A percentile compares a stretch with the other conserved stretches of the same genome.
Conservation (phyloP, 2,888 invertebrate genomes). For the Dasypogon diadema region DNA sequence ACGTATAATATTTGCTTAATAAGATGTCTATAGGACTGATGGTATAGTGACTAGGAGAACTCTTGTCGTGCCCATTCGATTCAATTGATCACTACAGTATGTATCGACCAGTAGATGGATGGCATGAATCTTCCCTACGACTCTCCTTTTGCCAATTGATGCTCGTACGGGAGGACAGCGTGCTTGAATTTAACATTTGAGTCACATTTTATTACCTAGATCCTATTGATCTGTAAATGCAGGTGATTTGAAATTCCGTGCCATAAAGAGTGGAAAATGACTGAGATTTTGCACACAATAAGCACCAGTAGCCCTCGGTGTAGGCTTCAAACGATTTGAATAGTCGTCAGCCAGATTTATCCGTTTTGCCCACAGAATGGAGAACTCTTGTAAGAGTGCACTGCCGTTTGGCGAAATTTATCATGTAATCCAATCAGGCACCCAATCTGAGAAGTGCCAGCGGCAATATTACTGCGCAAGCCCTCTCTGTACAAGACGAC, state of each 20-base stretch:
- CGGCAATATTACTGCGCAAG: not conserved
- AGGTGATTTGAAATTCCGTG: not conserved
- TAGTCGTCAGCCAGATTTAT: slow-evolving; percentile 12
- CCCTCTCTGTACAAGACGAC: too few relatives aligned
- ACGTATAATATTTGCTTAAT: slow-evolving; percentile 43
- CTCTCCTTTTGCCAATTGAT: not conserved
- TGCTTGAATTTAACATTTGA: slow-evolving; percentile 38
- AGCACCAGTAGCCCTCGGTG: not conserved
- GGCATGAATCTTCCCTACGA: not conserved
- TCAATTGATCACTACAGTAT: slow-evolving; percentile 28
- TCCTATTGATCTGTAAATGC: not conserved
- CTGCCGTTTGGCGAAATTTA: slow-evolving; percentile 42
- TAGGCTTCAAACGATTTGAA: slow-evolving; percentile 30
- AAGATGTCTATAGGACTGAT: not conserved
- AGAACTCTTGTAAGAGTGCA: slow-evolving; percentile 6
- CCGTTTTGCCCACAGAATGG: not conserved
- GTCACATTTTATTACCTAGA: slow-evolving; percentile 31
- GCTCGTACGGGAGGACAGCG: slow-evolving; percentile 1
- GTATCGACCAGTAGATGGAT: slow-evolving; percentile 34
- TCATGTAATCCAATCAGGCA: slow-evolving; percentile 11
- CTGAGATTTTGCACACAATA: slow-evolving; percentile 41
- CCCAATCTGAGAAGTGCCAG: not conserved
- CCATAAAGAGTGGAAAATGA: slow-evolving; percentile 3
- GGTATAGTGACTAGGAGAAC: not conserved
- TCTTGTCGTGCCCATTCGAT: slow-evolving; percentile 31